Conservation (phyloP, 2,888 invertebrate species). For the Malachius bipustulatus region DNA sequence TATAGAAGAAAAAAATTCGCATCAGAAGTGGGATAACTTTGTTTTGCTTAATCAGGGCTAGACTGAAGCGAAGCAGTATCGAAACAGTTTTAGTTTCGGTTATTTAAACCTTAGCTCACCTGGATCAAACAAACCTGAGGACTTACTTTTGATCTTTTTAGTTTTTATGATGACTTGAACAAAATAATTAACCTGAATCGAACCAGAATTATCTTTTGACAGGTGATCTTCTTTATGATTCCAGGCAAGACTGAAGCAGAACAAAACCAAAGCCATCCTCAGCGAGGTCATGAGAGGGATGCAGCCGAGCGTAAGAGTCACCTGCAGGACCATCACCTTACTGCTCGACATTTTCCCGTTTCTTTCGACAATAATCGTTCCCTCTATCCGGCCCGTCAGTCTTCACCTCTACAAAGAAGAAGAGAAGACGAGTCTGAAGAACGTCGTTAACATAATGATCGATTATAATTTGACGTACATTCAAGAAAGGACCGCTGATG, state of each 20-base stretch:
- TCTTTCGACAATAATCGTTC: constrained; percentile 58
- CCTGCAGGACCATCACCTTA: constrained; percentile 38
- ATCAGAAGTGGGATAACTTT: too few relatives aligned
- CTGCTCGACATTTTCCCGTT: constrained; percentile 60
- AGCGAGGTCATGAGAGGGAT: constrained; percentile 52
- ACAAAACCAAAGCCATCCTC: constrained; percentile 42
- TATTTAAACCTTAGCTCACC: too few relatives aligned
- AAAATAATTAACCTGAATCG: too few relatives aligned
- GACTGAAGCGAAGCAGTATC: too few relatives aligned
- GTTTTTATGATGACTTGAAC: too few relatives aligned
- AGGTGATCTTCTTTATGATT: too few relatives aligned
- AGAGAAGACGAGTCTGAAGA: constrained; percentile 56
- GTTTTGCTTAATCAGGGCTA: too few relatives aligned
- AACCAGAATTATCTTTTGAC: too few relatives aligned
- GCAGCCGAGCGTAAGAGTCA: constrained; percentile 41
- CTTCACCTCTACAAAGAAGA: constrained; percentile 58
- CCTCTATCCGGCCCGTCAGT: constrained; percentile 59
- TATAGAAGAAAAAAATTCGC: too few relatives aligned
- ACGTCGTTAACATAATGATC: constrained; percentile 73
- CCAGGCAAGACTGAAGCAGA: constrained; percentile 45
- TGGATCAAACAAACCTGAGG: too few relatives aligned
- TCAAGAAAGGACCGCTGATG: constrained; percentile 68
- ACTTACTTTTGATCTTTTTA: too few relatives aligned
- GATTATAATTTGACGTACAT: constrained; percentile 77
- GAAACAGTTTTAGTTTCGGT: too few relatives aligned